Evolutionary conservation across 2,797 vertebrate species (phyloP), one percentile per base, ranked within the genome.

Genomic region (Sus cebifrons): DNA sequence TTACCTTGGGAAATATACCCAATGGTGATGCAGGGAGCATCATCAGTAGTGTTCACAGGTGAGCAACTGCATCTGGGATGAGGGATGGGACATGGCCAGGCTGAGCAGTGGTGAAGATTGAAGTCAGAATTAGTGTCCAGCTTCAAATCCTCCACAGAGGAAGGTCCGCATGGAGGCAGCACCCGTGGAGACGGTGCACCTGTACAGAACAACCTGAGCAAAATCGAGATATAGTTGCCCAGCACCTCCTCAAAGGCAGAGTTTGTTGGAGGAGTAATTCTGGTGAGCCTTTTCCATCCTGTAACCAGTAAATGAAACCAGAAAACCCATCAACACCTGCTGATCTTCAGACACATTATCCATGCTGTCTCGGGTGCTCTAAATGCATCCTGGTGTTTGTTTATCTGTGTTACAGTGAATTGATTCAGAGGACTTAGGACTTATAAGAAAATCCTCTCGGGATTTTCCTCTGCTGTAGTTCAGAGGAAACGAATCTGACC

Each of bases 311-410:
- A 6, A 16, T 25, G 18, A 52, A 20, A 21, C 2, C 4, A 0
- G 6, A 11, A 60, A 15, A 2, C 11, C 7, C 4, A 3, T 18
- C 13, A 2, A 3, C 1, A 52, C 4, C 54, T 6, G 52, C 52
- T 6, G 0, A 21, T 21, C 18, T 74, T 40, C 15, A 20, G 75
- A 78, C 0, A 2, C 75, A 21, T 8, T 27, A 12, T 9, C 5
- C 12, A 18, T 32, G 82, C 32, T 82, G 14, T 32, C 83, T 13
- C 15, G 8, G 62, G 16, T 12, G 15, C 27, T 32, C 3, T 8
- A 13, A 7, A 15, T 10, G 12, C 29, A 11, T 62, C 74, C 54
- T 14, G 2, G 6, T 54, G 14, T 75, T 52, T 58, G 36, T 74
- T 16, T 25, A 21, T 25, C 70, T 32, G 32, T 52, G 29, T 71